Evolutionary conservation across 2,888 invertebrate species (phyloP), one percentile per base, ranked within the genome.

Genomic region (Spicauda simplicius): DNA sequence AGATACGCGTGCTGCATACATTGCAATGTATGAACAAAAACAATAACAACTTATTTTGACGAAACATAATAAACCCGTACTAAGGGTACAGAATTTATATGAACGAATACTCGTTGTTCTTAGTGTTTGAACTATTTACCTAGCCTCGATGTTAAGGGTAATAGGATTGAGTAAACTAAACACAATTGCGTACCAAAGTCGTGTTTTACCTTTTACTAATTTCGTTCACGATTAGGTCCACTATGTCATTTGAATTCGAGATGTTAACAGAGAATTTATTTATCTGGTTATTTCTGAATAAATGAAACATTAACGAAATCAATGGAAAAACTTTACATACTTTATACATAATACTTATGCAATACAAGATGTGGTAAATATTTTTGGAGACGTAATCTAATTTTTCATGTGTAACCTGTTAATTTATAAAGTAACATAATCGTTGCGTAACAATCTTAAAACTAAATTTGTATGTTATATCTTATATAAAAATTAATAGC

Each of bases 151-250:
- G 37, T n/a, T 55, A 60, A 54, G 45, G 65, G 54, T 59, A 65
- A 60, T 66, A 48, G 55, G 60, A 56, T 61, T 66, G 66, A 56
- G 60, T 56, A 66, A 60, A 48, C 60, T 20, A 52, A 30, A 20
- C 30, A 37, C 60, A 66, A 66, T 60, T 61, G 48, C 55, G 48
- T 66, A n/a, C n/a, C 50, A 33, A 60, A 48, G 33, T 60, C 65
- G 65, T 65, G 65, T 16, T 19, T 55, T 56, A 56, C 60, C 66
- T 66, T 66, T 60, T 54, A 66, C 60, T 66, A 48, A 60, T 61
- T 56, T 61, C 18, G 58, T 41, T 58, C 58, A 20, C 41, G 54
- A 19, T 60, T 19, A 25, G 45, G 30, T 37, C 12, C 33, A 59
- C 41, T 7, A 14, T 45, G 45, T 45, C 14, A 45, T 53, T 52